Evolutionary conservation across 2,113 vertebrate genomes (phyloP).

Genomic region (Pelecanoides urinatrix): DNA sequence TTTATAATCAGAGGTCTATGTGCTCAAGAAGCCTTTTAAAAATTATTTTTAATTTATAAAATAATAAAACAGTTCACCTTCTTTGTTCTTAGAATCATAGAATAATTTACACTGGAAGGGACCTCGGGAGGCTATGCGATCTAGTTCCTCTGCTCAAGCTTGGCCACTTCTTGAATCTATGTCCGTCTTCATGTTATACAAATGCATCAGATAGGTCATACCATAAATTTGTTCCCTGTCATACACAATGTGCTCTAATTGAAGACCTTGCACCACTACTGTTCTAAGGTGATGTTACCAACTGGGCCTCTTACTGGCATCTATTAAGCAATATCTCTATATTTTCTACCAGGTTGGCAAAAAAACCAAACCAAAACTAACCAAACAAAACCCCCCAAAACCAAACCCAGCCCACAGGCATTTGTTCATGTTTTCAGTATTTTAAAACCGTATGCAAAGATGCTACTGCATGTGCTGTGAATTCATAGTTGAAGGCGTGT

Average conservation of each 20-base stretch:
- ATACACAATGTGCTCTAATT: not conserved
- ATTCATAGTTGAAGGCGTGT: not conserved
- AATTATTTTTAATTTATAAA: not conserved
- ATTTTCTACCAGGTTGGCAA: not conserved
- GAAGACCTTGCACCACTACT: not conserved
- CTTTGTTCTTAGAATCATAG: not conserved
- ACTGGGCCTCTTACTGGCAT: not conserved
- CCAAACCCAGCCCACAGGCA: too few species aligned
- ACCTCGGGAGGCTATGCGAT: not conserved
- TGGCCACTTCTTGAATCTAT: not conserved
- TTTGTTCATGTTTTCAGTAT: not conserved
- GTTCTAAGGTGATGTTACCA: not conserved
- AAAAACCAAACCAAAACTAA: not conserved
- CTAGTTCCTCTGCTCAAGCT: not conserved
- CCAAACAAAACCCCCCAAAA: rapidly evolving
- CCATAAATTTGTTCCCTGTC: not conserved
- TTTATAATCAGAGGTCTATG: not conserved
- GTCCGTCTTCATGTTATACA: not conserved
- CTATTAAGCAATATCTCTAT: not conserved
- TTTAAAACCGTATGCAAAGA: not conserved
- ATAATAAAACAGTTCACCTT: not conserved
- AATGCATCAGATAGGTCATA: not conserved
- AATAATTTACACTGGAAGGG: not conserved
- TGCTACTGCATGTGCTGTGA: not conserved
- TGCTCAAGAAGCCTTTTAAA: not conserved